phyloP scores from a whole-genome alignment of 2,888 invertebrate species.

The Thysanoteuthis rhombus region DNA sequence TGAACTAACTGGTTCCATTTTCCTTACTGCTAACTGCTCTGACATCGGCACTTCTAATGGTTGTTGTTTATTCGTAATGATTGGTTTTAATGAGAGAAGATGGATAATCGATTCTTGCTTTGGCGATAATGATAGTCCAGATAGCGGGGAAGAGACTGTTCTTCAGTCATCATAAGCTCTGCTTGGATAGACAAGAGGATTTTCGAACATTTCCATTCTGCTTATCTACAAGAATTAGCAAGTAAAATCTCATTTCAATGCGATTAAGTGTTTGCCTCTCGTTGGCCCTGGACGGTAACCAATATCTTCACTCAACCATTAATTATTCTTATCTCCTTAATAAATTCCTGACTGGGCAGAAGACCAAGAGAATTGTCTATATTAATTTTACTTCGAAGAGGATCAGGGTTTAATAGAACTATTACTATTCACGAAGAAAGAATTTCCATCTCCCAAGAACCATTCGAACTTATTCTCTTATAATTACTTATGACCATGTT shows the following conservation, averaged over 20 bases:
- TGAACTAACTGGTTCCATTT: too few species aligned
- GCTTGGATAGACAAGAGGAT: background rate
- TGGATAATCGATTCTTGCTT: background rate
- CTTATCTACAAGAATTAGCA: background rate
- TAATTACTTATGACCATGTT: too few species aligned
- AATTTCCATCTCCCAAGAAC: too few species aligned
- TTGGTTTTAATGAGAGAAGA: background rate
- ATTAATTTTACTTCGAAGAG: background rate
- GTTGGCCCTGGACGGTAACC: background rate
- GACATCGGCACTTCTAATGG: background rate
- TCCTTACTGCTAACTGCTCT: too few species aligned
- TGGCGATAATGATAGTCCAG: background rate
- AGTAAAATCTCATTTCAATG: background rate
- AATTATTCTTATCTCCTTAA: background rate
- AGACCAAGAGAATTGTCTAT: background rate
- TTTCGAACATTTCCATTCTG: background rate
- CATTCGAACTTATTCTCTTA: too few species aligned
- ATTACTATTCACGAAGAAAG: background rate
- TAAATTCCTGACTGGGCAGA: background rate
- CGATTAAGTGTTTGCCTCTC: background rate
- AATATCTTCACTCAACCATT: background rate
- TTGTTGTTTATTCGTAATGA: background rate
- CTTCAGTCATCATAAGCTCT: background rate
- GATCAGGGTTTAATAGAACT: background rate
- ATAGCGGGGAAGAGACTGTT: background rate